phyloP scores from a whole-genome alignment of 1,140 invertebrate genomes.

The Bilobella aurantiaca region DNA sequence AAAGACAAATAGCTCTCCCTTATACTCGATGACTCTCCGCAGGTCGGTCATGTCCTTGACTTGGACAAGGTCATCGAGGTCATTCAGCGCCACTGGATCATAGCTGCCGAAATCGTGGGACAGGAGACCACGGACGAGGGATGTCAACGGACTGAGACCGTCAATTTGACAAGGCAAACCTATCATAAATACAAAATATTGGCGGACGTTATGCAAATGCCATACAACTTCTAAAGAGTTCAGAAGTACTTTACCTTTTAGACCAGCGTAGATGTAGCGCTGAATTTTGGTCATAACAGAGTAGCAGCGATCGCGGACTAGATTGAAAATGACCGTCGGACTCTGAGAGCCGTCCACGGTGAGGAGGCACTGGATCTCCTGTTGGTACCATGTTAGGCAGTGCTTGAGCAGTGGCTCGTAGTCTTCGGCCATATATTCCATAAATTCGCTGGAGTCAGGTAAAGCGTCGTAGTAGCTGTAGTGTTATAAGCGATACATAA shows the following conservation, averaged over 20 bases:
- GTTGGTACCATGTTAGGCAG: neutral
- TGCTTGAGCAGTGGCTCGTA: neutral
- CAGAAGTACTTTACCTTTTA: neutral
- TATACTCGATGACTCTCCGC: conserved; percentile 14
- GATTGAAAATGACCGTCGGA: conserved; percentile 4
- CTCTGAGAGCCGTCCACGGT: neutral
- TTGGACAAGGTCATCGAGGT: conserved; percentile 2
- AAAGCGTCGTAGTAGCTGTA: neutral
- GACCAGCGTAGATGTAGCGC: neutral
- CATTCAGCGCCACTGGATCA: conserved; percentile 17
- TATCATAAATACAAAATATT: neutral
- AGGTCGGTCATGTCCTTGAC: conserved; percentile 7
- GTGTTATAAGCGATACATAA: neutral
- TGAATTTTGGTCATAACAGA: neutral
- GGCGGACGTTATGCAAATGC: neutral
- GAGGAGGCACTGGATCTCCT: conserved; percentile 5
- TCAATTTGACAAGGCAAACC: conserved; percentile 10
- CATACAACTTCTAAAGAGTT: neutral
- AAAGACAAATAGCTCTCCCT: conserved; percentile 11
- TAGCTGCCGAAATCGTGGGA: conserved; percentile 14
- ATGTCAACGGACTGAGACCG: conserved; percentile 15
- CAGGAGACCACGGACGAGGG: neutral
- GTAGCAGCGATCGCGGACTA: conserved; percentile 7
- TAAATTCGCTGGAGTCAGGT: neutral
- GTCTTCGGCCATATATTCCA: neutral